A percentile compares a stretch with the other conserved stretches of the same genome.
phyloP scores from a whole-genome alignment of 1,140 invertebrate species.

The Papilio machaon region DNA sequence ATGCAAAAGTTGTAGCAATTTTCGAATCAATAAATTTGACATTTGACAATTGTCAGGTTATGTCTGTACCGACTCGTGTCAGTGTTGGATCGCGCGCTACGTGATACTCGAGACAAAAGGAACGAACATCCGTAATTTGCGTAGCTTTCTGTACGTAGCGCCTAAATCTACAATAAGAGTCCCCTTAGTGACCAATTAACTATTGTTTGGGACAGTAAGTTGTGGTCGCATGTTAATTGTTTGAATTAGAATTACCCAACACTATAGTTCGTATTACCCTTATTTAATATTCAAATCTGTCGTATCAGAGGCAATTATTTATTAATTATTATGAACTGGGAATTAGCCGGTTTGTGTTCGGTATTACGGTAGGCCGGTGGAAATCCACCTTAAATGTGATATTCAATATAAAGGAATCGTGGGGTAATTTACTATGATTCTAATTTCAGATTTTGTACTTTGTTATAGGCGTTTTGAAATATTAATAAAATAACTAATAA shows the following conservation, averaged over 20 bases:
- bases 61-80: no score
- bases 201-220: no score
- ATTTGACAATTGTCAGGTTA: no score
- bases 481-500: neutral
- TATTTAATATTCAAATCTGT: neutral
- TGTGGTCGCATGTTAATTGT: neutral
- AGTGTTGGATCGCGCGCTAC: no score
- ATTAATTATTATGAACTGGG: conserved; percentile 12
- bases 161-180: no score
- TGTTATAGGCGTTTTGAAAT: neutral
- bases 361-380: neutral
- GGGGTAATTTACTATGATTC: neutral
- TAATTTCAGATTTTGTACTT: neutral
- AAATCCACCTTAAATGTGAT: neutral
- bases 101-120: no score
- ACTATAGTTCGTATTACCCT: neutral
- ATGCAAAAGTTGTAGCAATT: no score
- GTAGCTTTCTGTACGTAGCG: no score
- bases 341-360: neutral
- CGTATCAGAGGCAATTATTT: conserved; percentile 4
- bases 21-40: no score
- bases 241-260: neutral
- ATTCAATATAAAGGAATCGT: neutral
- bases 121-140: no score
- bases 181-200: no score